Evolutionary conservation across 2,113 vertebrate genomes (phyloP), one percentile per base, ranked within the genome.

Genomic region (Meleagris gallopavo): DNA sequence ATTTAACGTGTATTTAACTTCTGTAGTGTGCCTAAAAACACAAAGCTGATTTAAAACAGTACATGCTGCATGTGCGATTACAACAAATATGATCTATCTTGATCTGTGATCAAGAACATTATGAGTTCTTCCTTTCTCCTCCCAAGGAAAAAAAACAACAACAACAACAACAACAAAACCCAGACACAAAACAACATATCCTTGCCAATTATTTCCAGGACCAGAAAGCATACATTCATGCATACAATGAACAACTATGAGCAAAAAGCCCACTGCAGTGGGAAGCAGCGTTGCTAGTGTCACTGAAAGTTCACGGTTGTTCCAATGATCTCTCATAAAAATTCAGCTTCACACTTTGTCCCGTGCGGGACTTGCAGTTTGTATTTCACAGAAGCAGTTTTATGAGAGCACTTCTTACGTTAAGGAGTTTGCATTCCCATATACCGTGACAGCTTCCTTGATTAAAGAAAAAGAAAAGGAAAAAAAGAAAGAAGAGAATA

Each of bases 291-390:
- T 41, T 17, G 30, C 43, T 77, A 54, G 58, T 93, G 96, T 97
- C 96, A 96, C 87, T 10, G 62, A 94, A 86, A 97, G 96, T 95
- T 97, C 97, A 96, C 14, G 43, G 75, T 38, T 71, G 94, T 93
- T 95, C 83, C 62, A 77, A 83, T 58, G 72, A 84, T 86, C 80
- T 78, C 95, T 92, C 95, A 86, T 94, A 96, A 97, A 97, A 97
- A 94, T 92, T 55, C 36, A 78, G 86, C 77, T 95, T 96, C 91
- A 88, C 96, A 94, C 95, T 96, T 94, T 6, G 77, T 95, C 90
- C 91, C 8, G 7, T 89, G 93, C 29, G 27, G 92, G 86, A 95
- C 79, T 90, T 83, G 71, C 91, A 95, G 94, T 78, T 91, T 81
- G 48, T 73, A 91, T 86, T 65, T 78, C 78, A 78, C 25, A 84